Base-by-base conservation (phyloP, 1,140 invertebrate species). In the Drosophila pruinosa region DNA sequence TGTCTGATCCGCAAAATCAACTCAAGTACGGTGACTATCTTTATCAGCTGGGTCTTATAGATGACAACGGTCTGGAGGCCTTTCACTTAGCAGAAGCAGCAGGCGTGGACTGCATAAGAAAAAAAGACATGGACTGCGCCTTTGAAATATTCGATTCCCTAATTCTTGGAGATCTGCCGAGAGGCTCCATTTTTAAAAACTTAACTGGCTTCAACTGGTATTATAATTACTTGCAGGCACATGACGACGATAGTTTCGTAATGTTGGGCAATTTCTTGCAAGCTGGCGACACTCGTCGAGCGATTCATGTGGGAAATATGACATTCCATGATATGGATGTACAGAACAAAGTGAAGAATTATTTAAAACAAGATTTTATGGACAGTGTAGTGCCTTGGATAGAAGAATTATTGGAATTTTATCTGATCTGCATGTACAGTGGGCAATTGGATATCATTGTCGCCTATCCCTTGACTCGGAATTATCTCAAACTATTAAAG, bases 391-490 rank as follows among this genome's bases (percentile, higher is more conserved):
- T 95, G 45, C 94, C 94, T 4, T 95, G 94, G 93, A 91, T 98
- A 26, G 92, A 93, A 10, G 94, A 95, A 56, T 89, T 98, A 1
- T 94, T 92, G 76, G 94, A 82, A 53, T 75, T 94, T 58, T 96
- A 96, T 78, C 93, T 93, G 91, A 93, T 95, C 1, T 91, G 96
- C 1, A 92, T 95, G 31, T 97, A 97, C 86, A 96, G 94, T 85
- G 96, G 96, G 1, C 96, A 97, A 82, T 81, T 97, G 22, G 96
- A 97, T 85, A 94, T 97, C 22, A 96, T 97, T 74, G 94, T 96
- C 2, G 94, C 96, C 1, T 96, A 96, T 89, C 94, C 95, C 0
- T 81, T 95, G n/a, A 96, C 95, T 0, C 93, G 94, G 47, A 94
- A 94, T 71, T 96, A 95, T 88, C 86, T 97, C 5, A 91, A 91